Conservation (phyloP, 1,140 invertebrate species). For the Cephus cinctus region DNA sequence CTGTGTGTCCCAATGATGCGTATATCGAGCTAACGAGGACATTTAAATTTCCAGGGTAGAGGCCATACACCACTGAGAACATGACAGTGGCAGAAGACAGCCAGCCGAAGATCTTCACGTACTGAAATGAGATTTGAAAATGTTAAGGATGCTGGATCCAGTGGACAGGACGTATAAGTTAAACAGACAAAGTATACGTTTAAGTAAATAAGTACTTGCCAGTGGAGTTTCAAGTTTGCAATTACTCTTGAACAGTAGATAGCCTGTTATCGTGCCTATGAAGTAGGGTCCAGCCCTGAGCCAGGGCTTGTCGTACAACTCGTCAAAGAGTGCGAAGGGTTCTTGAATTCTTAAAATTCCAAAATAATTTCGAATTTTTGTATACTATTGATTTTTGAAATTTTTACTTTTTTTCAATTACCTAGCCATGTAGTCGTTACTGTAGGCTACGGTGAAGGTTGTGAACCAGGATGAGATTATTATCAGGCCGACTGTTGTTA, state of each 20-base stretch:
- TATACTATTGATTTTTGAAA: too few species aligned
- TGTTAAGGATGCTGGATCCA: background rate
- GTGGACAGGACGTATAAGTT: background rate
- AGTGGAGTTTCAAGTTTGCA: constrained; percentile 64
- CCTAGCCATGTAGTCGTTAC: constrained; percentile 73
- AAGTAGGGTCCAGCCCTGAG: constrained; percentile 78
- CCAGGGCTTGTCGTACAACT: constrained; percentile 84
- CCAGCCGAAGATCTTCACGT: constrained; percentile 59
- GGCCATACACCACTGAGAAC: constrained; percentile 72
- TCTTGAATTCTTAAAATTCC: constrained; percentile 61
- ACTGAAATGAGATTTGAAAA: constrained; percentile 24
- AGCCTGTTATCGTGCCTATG: constrained; percentile 75
- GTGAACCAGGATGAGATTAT: constrained; percentile 73
- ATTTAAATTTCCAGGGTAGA: constrained; percentile 69
- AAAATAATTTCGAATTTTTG: too few species aligned
- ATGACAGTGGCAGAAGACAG: constrained; percentile 59
- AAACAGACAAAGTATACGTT: background rate
- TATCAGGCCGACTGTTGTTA: constrained; percentile 49
- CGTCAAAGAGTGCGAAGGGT: constrained; percentile 80
- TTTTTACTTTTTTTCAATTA: too few species aligned
- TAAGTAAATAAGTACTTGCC: constrained; percentile 42
- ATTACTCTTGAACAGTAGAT: constrained; percentile 70
- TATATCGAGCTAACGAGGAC: constrained; percentile 62
- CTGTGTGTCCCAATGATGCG: constrained; percentile 63
- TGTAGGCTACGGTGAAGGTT: constrained; percentile 72